Percentiles rank a stretch among this genome's conserved stretches.
Conservation (phyloP, 2,888 invertebrate genomes). For the Caenorhabditis parvicauda region DNA sequence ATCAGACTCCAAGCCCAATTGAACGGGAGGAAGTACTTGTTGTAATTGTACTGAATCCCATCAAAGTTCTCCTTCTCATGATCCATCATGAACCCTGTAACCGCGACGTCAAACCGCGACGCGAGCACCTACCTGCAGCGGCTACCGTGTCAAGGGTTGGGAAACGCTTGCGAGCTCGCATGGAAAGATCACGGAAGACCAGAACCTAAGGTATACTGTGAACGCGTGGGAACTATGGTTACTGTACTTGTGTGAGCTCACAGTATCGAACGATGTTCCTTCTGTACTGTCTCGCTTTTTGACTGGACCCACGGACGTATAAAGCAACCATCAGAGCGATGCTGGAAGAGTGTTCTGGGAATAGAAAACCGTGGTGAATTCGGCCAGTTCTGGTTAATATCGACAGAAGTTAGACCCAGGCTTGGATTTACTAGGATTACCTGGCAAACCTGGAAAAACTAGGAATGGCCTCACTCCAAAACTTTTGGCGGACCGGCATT, state of each 20-base stretch:
- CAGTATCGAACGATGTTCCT: conserved; percentile 46
- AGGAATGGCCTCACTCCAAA: no score
- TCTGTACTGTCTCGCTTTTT: conserved; percentile 39
- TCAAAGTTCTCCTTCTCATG: conserved; percentile 49
- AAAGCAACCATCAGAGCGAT: conserved; percentile 44
- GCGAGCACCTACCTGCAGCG: no score
- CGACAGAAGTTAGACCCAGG: no score
- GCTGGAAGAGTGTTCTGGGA: conserved; percentile 32
- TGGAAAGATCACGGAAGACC: conserved; percentile 44
- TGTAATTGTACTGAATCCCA: conserved; percentile 46
- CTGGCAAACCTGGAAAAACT: no score
- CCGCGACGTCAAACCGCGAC: no score
- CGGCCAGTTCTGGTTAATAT: no score
- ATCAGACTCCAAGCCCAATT: conserved; percentile 43
- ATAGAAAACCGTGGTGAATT: no score
- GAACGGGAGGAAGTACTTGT: conserved; percentile 42
- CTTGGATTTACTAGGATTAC: no score
- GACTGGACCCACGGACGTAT: conserved; percentile 43
- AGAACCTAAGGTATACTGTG: conserved; percentile 39
- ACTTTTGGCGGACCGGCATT: no score
- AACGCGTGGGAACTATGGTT: no score
- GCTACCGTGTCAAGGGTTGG: conserved; percentile 47
- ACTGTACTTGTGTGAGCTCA: conserved; percentile 42
- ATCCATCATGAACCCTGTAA: conserved; percentile 48
- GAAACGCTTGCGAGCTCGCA: conserved; percentile 43